phyloP scores from a whole-genome alignment of 2,797 vertebrate species.

The Sebastes baramenuke region DNA sequence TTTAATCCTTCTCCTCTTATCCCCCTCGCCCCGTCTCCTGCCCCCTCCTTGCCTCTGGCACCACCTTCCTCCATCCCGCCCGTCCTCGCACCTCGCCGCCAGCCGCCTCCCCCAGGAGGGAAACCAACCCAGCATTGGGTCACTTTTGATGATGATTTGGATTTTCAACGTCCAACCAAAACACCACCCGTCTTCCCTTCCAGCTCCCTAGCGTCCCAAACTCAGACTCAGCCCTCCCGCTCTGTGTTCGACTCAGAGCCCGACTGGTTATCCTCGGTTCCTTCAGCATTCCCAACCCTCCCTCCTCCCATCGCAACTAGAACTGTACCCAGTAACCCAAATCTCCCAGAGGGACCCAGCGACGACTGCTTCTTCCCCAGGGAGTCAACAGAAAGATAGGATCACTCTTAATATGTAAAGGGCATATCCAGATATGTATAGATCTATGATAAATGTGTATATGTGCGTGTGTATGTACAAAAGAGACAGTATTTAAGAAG shows the following conservation, averaged over 20 bases:
- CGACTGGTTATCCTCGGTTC: slow-evolving; percentile 79
- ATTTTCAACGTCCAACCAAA: slow-evolving; percentile 63
- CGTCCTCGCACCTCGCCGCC: slow-evolving; percentile 33
- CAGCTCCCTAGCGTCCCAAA: slow-evolving; percentile 55
- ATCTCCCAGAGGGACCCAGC: slow-evolving; percentile 66
- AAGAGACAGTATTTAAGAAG: slow-evolving; percentile 74
- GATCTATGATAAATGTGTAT: slow-evolving; percentile 71
- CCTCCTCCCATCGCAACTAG: slow-evolving; percentile 82
- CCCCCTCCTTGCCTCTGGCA: slow-evolving; percentile 52
- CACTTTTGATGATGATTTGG: slow-evolving; percentile 90
- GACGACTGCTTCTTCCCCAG: slow-evolving; percentile 72
- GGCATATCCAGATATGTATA: slow-evolving; percentile 73
- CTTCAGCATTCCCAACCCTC: slow-evolving; percentile 77
- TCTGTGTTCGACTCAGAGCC: slow-evolving; percentile 74
- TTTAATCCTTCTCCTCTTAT: slow-evolving; percentile 39
- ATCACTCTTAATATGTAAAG: slow-evolving; percentile 40
- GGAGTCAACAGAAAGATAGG: slow-evolving; percentile 87
- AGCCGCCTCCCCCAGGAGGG: slow-evolving; percentile 50
- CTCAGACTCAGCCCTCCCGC: slow-evolving; percentile 63
- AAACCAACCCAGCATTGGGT: slow-evolving; percentile 89
- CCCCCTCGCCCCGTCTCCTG: slow-evolving; percentile 18
- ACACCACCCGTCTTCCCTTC: slow-evolving; percentile 46
- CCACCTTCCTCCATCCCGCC: slow-evolving; percentile 48
- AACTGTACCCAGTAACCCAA: slow-evolving; percentile 76
- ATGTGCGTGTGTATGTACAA: slow-evolving; percentile 73